Conservation (phyloP, 2,113 vertebrate genomes). For the Leptosomus discolor region DNA sequence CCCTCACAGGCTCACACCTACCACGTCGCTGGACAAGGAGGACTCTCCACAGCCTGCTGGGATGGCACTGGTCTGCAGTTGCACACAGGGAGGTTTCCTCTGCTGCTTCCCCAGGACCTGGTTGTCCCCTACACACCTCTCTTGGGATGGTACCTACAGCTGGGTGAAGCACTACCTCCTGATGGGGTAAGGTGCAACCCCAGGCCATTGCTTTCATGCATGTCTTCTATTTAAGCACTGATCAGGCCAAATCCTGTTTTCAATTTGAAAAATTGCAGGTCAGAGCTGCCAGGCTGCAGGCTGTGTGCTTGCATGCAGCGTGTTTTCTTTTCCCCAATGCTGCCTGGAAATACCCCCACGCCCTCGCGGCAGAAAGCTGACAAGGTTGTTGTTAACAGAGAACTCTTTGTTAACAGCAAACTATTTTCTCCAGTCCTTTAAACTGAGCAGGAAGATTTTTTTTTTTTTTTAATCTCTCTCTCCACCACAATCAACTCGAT, state of each 20-base stretch:
- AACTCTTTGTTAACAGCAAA: neutral
- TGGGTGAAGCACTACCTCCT: neutral
- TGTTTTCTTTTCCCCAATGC: neutral
- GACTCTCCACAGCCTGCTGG: neutral
- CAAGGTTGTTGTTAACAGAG: neutral
- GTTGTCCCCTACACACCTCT: too few species aligned
- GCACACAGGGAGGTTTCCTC: neutral
- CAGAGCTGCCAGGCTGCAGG: neutral
- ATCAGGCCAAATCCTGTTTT: neutral
- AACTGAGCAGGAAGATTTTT: neutral
- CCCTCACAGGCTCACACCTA: neutral
- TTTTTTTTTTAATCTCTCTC: neutral
- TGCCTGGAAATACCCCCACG: neutral
- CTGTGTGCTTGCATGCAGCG: fast-evolving
- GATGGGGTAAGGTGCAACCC: too few species aligned
- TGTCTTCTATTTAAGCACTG: neutral
- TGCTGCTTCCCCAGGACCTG: neutral
- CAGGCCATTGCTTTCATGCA: too few species aligned
- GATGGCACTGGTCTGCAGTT: neutral
- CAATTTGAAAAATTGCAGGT: neutral
- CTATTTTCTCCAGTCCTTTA: neutral
- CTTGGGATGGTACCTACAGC: neutral
- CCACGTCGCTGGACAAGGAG: neutral
- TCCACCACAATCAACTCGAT: neutral
- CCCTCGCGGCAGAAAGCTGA: neutral